These are phyloP conservation scores for Pseudopipra pipra DNA, from an alignment of 2,113 vertebrate genomes.

Conservation along the genomic window DNA sequence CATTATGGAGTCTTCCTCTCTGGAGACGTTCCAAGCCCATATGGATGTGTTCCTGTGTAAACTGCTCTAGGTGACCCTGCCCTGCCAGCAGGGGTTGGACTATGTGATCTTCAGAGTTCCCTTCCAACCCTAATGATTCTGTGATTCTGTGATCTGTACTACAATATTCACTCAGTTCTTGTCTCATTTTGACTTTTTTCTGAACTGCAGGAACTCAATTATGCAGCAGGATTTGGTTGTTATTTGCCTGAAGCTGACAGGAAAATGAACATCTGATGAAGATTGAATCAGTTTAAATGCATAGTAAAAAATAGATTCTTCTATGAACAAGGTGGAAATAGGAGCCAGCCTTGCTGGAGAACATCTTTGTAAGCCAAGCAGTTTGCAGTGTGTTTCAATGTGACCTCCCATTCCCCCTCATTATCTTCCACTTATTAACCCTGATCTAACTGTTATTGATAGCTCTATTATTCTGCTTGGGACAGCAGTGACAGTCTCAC, in stretches of 20 bases:
- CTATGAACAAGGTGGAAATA: neutral
- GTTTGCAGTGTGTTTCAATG: slow-evolving; percentile 29
- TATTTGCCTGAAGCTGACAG: neutral
- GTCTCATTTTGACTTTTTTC: neutral
- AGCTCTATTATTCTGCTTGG: slow-evolving; percentile 55
- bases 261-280: slow-evolving; percentile 8
- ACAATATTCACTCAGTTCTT: neutral
- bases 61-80: neutral
- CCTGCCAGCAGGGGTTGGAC: too few species aligned
- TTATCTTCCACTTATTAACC: slow-evolving; percentile 69
- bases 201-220: neutral
- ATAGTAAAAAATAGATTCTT: neutral
- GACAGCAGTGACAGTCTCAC: slow-evolving; percentile 43
- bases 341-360: neutral
- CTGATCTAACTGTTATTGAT: slow-evolving; percentile 69
- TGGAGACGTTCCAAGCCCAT: neutral
- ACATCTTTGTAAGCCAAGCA: neutral
- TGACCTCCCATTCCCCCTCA: slow-evolving; percentile 60
- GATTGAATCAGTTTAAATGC: neutral
- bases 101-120: neutral
- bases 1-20: neutral
- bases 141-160: neutral
- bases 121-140: neutral
- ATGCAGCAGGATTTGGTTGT: neutral
- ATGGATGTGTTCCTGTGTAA: too few species aligned